Percentiles rank a stretch among this genome's conserved stretches.
These are phyloP conservation scores for Dicranocentrus wangi DNA, from an alignment of 2,888 invertebrate species.

Conservation along the genomic window DNA sequence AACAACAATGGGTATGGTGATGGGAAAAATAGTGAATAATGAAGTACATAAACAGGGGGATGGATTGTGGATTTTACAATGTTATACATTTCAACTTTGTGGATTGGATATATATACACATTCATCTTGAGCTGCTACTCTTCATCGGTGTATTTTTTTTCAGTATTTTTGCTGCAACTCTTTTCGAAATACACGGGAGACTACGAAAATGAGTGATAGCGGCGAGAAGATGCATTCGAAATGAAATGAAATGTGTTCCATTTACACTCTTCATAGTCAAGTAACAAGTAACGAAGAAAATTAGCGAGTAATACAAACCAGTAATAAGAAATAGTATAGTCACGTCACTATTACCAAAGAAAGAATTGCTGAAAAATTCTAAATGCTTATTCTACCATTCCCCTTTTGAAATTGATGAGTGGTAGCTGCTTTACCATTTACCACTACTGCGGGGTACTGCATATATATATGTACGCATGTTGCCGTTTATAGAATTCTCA, in stretches of 20 bases:
- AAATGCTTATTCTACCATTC: neutral
- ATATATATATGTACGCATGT: constrained; percentile 18
- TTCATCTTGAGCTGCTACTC: too few relatives aligned
- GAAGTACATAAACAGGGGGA: neutral
- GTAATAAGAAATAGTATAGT: neutral
- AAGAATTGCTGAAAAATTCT: constrained; percentile 31
- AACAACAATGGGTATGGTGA: constrained; percentile 26
- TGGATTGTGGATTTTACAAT: too few relatives aligned
- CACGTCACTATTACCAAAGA: constrained; percentile 33
- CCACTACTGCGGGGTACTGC: neutral
- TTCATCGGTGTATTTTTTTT: too few relatives aligned
- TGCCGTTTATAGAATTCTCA: constrained; percentile 63
- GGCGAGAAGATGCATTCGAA: constrained; percentile 11
- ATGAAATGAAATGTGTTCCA: constrained; percentile 49
- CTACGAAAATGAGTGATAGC: neutral
- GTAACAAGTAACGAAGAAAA: too few relatives aligned
- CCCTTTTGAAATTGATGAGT: neutral
- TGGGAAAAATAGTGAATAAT: constrained; percentile 1
- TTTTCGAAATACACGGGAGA: constrained; percentile 6
- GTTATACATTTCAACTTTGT: too few relatives aligned
- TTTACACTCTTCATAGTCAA: constrained; percentile 25
- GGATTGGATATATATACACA: too few relatives aligned
- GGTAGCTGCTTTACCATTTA: neutral
- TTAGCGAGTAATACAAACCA: constrained; percentile 29
- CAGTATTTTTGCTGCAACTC: neutral